These are phyloP conservation scores for Leucosticte australis DNA, from an alignment of 2,113 vertebrate species.

Conservation along the genomic window DNA sequence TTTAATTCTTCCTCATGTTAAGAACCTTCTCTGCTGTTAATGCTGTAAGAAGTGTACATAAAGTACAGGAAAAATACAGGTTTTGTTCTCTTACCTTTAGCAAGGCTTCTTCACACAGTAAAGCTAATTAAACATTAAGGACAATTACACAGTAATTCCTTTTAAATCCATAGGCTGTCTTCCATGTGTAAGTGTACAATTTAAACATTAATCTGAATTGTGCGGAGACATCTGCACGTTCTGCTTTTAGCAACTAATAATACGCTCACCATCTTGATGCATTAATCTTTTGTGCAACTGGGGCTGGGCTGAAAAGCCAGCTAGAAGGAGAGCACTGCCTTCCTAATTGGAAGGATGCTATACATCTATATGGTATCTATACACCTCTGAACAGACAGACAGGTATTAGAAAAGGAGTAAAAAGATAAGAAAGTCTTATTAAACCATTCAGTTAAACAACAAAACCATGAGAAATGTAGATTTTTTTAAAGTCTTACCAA, in stretches of 20 bases:
- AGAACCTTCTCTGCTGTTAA: background rate
- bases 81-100: background rate
- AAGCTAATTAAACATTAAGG: background rate
- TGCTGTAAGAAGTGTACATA: background rate
- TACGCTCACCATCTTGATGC: background rate
- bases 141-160: background rate
- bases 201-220: background rate
- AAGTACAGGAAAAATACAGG: background rate
- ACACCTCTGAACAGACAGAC: accelerated
- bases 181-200: background rate
- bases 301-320: background rate
- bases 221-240: background rate
- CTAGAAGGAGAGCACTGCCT: background rate
- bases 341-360: background rate
- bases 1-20: background rate
- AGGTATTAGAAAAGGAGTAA: background rate
- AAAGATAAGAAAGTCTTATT: background rate
- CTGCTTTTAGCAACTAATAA: background rate
- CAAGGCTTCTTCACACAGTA: background rate
- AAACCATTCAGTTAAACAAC: background rate
- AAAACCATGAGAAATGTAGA: background rate
- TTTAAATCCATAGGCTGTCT: background rate
- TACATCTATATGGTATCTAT: background rate
- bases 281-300: background rate
- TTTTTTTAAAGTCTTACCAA: constrained; percentile 80